Base-by-base conservation (phyloP, 2,113 vertebrate genomes). In the Misgurnus anguillicaudatus region DNA sequence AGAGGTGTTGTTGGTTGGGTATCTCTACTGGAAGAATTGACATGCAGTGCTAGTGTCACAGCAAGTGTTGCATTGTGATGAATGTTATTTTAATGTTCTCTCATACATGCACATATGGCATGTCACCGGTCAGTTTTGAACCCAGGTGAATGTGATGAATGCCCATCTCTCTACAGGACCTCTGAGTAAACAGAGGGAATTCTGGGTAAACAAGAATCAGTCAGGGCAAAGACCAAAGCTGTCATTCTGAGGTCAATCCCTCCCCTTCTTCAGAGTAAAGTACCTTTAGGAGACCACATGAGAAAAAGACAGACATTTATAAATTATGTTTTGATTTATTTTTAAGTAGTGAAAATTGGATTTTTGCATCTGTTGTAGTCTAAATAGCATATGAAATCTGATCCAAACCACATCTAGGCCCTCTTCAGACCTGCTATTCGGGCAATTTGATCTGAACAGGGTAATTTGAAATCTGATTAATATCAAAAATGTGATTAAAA, bases 191-290 rank as follows among this genome's bases (percentile, higher is more conserved):
- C 42, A 84, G 60, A 78, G 38, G 17, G 60, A 51, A 83, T 80
- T 74, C 74, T 72, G 73, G 19, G 66, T 79, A 85, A 89, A 90
- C 77, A 85, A n/a, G 70, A 85, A 88, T 85, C 80, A 84, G 53
- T 88, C 85, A 86, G 61, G 58, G 47, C 11, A 19, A 75, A 42
- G 73, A 78, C 69, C 58, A 41, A 45, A 58, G 63, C 79, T 66
- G 63, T 86, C 70, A 70, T 76, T 65, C 62, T 8, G 57, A 78
- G 77, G 79, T 82, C 77, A 83, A n/a, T 11, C 67, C 57, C 61
- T 14, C 31, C 67, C 45, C 60, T 63, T 0, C n/a, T 65, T 48
- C 7, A 6, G 6, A 76, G 7, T 78, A 7, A 57, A 21, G 51
- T 63, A 36, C 42, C 10, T 75, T 53, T 17, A 41, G 36, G 10